Base-by-base conservation (phyloP, 2,797 vertebrate species). In the Semaprochilodus insignis region DNA sequence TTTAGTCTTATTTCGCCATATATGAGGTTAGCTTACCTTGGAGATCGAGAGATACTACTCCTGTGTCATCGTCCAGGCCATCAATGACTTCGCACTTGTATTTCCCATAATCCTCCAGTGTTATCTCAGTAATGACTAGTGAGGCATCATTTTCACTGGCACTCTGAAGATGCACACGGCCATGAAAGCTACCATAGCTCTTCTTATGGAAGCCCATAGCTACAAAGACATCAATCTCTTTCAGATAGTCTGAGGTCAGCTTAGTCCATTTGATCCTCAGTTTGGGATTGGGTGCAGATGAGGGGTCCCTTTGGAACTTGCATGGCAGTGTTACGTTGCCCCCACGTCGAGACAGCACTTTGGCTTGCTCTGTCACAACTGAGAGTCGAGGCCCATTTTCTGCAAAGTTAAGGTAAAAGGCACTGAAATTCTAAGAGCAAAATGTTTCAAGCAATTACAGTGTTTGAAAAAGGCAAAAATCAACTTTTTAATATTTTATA, bases 181-280 rank as follows among this genome's bases (percentile, higher is more conserved):
- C 96, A 0, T 98, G 97, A 88, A 97, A 99, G 63, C 87, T 90
- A 54, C 96, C 97, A 0, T 97, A 99, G 86, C 95, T 97, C 91
- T 95, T 96, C 87, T 94, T 97, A 91, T 97, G 97, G 65, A 95
- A 95, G 52, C 96, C 97, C 96, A 99, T 97, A 60, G 96, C 94
- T 40, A 99, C 98, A 19, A 97, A 97, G 63, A 99, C 97, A 0
- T 99, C 96, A 83, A 96, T 94, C 92, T 98, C 98, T 86, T 96
- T 98, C 93, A 99, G 96, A 93, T 97, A 99, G 95, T 99, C 96
- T 8, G 96, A 95, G 57, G 97, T 99, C 87, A 99, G 92, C 91
- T 99, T 99, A 91, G 97, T 99, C 98, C 98, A 99, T 90, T 99
- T 99, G 89, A 99, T 95, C 77, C 98, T 96, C 91, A 98, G 96